phyloP scores from a whole-genome alignment of 2,888 invertebrate species.

The Rhagophthalmus giganteus region DNA sequence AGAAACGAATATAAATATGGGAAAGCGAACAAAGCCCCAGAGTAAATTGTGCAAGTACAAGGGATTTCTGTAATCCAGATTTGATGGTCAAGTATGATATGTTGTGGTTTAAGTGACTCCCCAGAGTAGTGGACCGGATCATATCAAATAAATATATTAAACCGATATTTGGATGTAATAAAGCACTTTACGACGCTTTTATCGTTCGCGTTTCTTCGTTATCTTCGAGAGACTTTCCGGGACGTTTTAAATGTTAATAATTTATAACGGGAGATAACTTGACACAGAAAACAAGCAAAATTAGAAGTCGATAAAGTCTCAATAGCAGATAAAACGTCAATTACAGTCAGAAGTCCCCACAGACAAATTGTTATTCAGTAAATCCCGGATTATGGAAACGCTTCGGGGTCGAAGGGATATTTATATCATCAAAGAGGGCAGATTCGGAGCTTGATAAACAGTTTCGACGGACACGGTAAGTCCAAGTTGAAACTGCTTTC shows the following conservation, averaged over 20 bases:
- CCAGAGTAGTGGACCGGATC: conserved; percentile 4
- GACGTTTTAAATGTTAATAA: too few species aligned
- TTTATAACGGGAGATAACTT: conserved; percentile 4
- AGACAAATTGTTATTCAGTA: conserved; percentile 51
- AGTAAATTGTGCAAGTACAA: conserved; percentile 8
- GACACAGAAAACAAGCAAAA: conserved; percentile 28
- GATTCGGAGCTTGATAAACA: conserved; percentile 35
- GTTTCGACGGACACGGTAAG: conserved; percentile 15
- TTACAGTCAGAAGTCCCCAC: conserved; percentile 43
- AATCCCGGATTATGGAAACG: conserved; percentile 50
- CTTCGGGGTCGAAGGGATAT: conserved; percentile 32
- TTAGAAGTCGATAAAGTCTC: conserved; percentile 34
- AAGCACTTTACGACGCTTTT: too few species aligned
- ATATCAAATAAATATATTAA: conserved; percentile 8
- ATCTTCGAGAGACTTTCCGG: too few species aligned
- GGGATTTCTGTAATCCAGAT: conserved; percentile 18
- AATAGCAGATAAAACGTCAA: conserved; percentile 46
- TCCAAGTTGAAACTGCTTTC: neutral
- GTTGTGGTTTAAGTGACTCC: conserved; percentile 18
- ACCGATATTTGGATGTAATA: conserved; percentile 16
- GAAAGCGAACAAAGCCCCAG: neutral
- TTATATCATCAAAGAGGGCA: conserved; percentile 34
- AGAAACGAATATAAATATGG: neutral
- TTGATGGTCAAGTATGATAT: conserved; percentile 15
- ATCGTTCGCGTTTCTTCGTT: too few species aligned